Percentiles rank a stretch among this genome's conserved stretches.
Conservation (phyloP, 2,797 vertebrate species). For the Aplochiton taeniatus region DNA sequence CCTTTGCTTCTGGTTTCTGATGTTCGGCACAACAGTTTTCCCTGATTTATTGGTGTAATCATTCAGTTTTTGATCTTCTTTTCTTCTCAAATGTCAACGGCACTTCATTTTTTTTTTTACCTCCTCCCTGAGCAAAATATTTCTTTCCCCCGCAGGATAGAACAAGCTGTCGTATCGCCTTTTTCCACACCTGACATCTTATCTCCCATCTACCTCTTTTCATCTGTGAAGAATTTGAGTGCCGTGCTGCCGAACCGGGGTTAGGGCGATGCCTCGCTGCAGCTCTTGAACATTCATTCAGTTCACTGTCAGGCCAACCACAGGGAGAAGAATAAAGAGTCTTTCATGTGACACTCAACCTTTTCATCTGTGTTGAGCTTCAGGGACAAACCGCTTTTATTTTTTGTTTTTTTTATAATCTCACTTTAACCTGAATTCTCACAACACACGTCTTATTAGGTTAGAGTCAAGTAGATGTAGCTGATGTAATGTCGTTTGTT, state of each 20-base stretch:
- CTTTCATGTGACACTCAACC: constrained; percentile 16
- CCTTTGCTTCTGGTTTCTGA: constrained; percentile 32
- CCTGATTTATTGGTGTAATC: constrained; percentile 49
- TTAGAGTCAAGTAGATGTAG: not conserved
- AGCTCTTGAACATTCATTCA: constrained; percentile 23
- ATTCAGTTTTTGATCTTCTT: constrained; percentile 41
- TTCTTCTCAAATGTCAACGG: constrained; percentile 42
- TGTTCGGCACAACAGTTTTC: constrained; percentile 35
- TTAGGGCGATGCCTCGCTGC: constrained; percentile 8
- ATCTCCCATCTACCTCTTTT: constrained; percentile 44
- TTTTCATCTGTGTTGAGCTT: constrained; percentile 35
- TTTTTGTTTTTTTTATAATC: constrained; percentile 15
- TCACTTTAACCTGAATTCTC: constrained; percentile 17
- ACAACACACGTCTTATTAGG: constrained; percentile 22
- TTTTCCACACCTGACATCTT: constrained; percentile 44
- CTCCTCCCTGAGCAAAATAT: constrained; percentile 13
- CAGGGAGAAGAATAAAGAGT: not conserved
- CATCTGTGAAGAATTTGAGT: constrained; percentile 27
- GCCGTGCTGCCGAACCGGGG: constrained; percentile 11
- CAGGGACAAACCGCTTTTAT: constrained; percentile 8
- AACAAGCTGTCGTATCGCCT: constrained; percentile 26
- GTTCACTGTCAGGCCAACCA: constrained; percentile 1
- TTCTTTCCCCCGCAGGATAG: constrained; percentile 27
- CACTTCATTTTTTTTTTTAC: constrained; percentile 9
- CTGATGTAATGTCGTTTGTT: not conserved